These are phyloP conservation scores for Zaprionus lachaisei DNA, from an alignment of 1,140 invertebrate genomes.

Conservation along the genomic window DNA sequence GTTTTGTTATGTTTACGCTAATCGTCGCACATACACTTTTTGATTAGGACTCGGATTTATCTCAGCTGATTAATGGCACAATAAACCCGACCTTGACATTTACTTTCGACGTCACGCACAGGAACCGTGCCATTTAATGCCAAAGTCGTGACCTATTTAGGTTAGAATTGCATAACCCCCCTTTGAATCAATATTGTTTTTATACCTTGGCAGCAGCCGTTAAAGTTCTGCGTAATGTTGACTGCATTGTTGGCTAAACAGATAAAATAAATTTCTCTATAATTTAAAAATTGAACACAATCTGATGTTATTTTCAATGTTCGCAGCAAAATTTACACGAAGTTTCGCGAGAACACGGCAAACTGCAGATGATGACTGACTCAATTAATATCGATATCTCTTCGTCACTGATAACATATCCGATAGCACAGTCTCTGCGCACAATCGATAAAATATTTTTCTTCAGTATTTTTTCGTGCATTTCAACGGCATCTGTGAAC, in stretches of 20 bases:
- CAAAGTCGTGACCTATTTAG: conserved; percentile 60
- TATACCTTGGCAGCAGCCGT: conserved; percentile 72
- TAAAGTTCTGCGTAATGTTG: conserved; percentile 67
- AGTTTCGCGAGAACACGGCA: conserved; percentile 41
- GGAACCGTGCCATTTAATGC: conserved; percentile 43
- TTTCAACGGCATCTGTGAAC: not conserved
- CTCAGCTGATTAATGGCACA: conserved; percentile 35
- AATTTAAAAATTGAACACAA: conserved; percentile 36
- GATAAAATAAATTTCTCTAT: conserved; percentile 26
- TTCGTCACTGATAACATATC: not conserved
- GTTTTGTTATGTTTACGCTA: conserved; percentile 57
- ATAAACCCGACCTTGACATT: conserved; percentile 55
- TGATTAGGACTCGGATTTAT: conserved; percentile 40
- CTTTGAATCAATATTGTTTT: conserved; percentile 12
- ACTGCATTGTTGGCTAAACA: conserved; percentile 71
- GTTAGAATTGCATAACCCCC: conserved; percentile 83
- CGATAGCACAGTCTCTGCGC: not conserved
- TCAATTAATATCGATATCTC: conserved; percentile 30
- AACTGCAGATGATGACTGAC: conserved; percentile 43
- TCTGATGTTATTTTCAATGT: conserved; percentile 56
- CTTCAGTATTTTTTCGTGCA: conserved; percentile 12
- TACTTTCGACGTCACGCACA: conserved; percentile 19
- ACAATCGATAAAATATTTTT: not conserved
- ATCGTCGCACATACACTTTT: conserved; percentile 33
- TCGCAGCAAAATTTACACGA: conserved; percentile 33